Base-by-base conservation (phyloP, 2,113 vertebrate species). In the Machaerirhynchus nigripectus region DNA sequence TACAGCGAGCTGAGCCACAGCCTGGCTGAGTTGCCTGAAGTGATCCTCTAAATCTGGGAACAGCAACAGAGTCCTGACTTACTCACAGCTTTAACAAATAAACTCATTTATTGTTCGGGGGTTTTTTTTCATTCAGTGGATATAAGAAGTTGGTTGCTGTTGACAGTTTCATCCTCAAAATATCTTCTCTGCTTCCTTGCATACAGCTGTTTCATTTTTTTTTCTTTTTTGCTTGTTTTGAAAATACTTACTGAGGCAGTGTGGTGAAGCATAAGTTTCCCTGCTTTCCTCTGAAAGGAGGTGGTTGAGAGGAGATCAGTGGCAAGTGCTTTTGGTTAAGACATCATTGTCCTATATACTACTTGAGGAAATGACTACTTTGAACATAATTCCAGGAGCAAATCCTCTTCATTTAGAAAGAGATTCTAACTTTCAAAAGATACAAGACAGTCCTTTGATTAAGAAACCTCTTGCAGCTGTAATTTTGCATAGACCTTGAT, bases 401-500 rank as follows among this genome's bases (percentile, higher is more conserved):
- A 80, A 55, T 73, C 63, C 42, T 77, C 42, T 76, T 90, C 53
- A 30, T 85, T 83, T 87, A 83, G 35, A 71, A 44, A 56, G 61
- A 49, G 35, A 37, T 76, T 85, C 47, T 65, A 37, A 33, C 59
- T 93, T 59, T 40, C 19, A 61, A 64, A 82, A 83, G 50, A 67
- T 39, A 79, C 35, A 69, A 50, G 90, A 7, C 74, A 80, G 46
- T 56, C 55, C 59, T 90, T 76, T 93, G 91, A 93, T 94, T 95
- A 74, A 77, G 84, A 50, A 91, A 64, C 31, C 17, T 92, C 88
- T 78, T 28, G 39, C 68, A 75, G 64, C 80, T 89, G 56, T 91
- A 68, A 79, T 94, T 94, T 94, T 94, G 65, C 77, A 15, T 33
- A 87, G 89, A 82, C 80, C 59, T 94, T 75, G 63, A 74, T 73